phyloP scores from a whole-genome alignment of 2,888 invertebrate genomes.

The Steinernema scapterisci region DNA sequence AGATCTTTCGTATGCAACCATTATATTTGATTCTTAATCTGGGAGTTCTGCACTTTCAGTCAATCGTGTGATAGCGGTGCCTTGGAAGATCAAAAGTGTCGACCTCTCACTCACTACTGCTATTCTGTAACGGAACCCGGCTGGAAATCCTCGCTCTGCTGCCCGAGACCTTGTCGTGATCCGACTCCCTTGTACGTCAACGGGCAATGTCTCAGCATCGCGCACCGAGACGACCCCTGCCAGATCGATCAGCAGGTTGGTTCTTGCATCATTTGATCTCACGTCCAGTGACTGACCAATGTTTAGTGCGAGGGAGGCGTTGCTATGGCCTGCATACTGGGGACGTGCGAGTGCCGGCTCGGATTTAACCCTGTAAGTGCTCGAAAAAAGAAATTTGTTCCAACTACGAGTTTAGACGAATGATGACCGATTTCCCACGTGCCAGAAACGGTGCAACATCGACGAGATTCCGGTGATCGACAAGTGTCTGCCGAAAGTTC shows the following conservation, averaged over 20 bases:
- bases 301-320: slow-evolving; percentile 66
- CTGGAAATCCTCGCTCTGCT: slow-evolving; percentile 66
- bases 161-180: slow-evolving; percentile 66
- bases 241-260: slow-evolving; percentile 63
- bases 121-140: slow-evolving; percentile 58
- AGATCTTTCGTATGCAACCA: slow-evolving; percentile 60
- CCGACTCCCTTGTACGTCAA: slow-evolving; percentile 67
- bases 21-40: not conserved
- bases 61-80: slow-evolving; percentile 67
- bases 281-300: not conserved
- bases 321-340: slow-evolving; percentile 61
- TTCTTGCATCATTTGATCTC: not conserved
- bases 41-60: slow-evolving; percentile 42
- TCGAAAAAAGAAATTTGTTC: not conserved
- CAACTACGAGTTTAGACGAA: slow-evolving; percentile 51
- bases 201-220: slow-evolving; percentile 65
- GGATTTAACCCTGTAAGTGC: slow-evolving; percentile 57
- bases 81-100: slow-evolving; percentile 62
- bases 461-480: slow-evolving; percentile 49
- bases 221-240: slow-evolving; percentile 66
- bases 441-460: slow-evolving; percentile 56
- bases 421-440: slow-evolving; percentile 65
- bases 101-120: slow-evolving; percentile 67
- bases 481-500: slow-evolving; percentile 42
- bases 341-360: slow-evolving; percentile 61